Evolutionary conservation across 2,113 vertebrate genomes (phyloP).

Genomic region (Suricata suricatta): DNA sequence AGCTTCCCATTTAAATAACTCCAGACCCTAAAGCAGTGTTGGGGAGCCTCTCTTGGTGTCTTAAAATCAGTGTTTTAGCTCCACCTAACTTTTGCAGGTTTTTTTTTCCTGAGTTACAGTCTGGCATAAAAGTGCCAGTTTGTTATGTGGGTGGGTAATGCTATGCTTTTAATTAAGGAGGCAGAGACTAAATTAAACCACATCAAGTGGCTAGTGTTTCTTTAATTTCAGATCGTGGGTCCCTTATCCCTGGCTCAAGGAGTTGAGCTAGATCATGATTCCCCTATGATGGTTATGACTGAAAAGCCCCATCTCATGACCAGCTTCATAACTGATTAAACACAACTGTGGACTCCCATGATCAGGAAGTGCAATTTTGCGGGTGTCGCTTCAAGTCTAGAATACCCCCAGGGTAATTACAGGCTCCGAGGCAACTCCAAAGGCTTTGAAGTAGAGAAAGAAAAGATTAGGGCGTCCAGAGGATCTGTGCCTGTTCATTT

Average conservation of each 20-base stretch:
- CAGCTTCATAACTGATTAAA: constrained; percentile 89
- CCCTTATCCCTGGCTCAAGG: constrained; percentile 72
- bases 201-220: constrained; percentile 81
- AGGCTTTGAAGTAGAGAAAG: constrained; percentile 87
- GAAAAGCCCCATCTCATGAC: constrained; percentile 85
- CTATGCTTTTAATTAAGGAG: constrained; percentile 84
- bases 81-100: constrained; percentile 81
- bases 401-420: constrained; percentile 89
- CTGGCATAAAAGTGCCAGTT: constrained; percentile 74
- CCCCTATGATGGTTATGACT: constrained; percentile 79
- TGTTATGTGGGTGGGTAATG: constrained; percentile 74
- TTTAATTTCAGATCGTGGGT: constrained; percentile 77
- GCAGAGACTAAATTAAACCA: constrained; percentile 81
- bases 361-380: constrained; percentile 85
- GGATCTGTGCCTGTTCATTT: constrained; percentile 80
- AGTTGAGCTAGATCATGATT: constrained; percentile 77
- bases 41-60: constrained; percentile 64
- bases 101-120: constrained; percentile 72
- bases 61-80: constrained; percentile 83
- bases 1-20: constrained; percentile 51
- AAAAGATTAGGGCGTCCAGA: constrained; percentile 85
- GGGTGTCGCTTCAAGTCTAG: constrained; percentile 84
- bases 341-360: constrained; percentile 86
- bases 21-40: not conserved
- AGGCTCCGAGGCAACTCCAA: constrained; percentile 79